Evolutionary conservation across 2,797 vertebrate genomes (phyloP), one percentile per base, ranked within the genome.

Genomic region (Tragopan temminckii): DNA sequence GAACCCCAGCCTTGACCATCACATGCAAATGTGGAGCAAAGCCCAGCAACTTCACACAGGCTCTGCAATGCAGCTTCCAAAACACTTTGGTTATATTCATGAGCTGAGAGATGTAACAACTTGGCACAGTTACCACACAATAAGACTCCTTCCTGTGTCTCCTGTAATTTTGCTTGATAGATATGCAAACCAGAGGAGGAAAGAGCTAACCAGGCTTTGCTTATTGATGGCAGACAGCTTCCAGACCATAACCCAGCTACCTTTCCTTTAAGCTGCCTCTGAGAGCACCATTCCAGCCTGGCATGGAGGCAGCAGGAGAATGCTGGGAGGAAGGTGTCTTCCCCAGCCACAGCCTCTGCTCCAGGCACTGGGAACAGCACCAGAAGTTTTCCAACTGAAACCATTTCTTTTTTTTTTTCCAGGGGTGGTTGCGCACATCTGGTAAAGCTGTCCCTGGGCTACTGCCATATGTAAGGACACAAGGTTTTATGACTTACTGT

Each of bases 401-500:
- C 72, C 79, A 71, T 79, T 52, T 29, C 15, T 78, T 80, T 53
- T 33, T 82, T 43, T 61, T 76, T 67, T 52, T 64, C 89, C 68
- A 76, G 79, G 92, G 95, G 95, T 93, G 91, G 91, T 71, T 93
- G 89, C 81, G 97, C 94, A 95, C 98, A 98, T 97, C 96, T 97
- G 97, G 93, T 92, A 95, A 95, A 92, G 90, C 25, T 90, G 80
- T 97, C 95, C 97, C 98, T 96, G 87, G 98, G 98, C 97, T 97
- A 96, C 90, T 76, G 85, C 98, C 98, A 98, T 98, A 98, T 98
- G 98, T 98, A 98, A 98, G 98, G 98, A 99, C 98, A 98, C 97
- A 95, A 96, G 97, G 97, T 96, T 98, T 98, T 98, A 98, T 98
- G 98, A 98, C 97, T 97, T 97, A 97, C 97, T 98, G 98, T 98